Conservation (phyloP, 1,140 invertebrate species). For the Bombus vancouverensis region DNA sequence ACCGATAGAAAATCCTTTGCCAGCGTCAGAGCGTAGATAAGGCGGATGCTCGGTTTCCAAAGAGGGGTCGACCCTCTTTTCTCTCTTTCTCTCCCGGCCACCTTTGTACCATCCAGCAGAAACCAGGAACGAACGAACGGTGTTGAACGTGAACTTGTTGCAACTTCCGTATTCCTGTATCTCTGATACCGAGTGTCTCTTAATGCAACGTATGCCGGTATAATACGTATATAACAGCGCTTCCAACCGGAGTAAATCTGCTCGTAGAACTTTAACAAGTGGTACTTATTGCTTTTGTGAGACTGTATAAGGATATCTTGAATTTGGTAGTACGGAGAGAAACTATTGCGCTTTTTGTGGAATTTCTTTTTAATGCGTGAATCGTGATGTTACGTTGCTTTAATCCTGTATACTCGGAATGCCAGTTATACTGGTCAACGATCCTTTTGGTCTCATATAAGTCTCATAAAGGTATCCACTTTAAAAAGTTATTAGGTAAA, state of each 20-base stretch:
- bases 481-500: neutral
- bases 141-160: slow-evolving; percentile 54
- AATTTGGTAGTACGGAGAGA: neutral
- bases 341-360: neutral
- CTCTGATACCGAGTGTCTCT: slow-evolving; percentile 39
- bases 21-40: slow-evolving; percentile 31
- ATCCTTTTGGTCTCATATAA: neutral
- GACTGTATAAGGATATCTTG: neutral
- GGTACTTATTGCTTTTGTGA: neutral
- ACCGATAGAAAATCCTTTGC: slow-evolving; percentile 45
- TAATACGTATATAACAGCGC: slow-evolving; percentile 23
- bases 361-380: neutral
- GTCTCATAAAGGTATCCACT: neutral
- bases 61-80: neutral
- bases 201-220: neutral
- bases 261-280: slow-evolving; percentile 13
- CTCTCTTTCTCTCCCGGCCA: neutral
- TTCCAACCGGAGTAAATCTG: slow-evolving; percentile 3
- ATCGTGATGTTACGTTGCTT: neutral
- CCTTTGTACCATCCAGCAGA: slow-evolving; percentile 29
- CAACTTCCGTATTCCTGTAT: slow-evolving; percentile 57
- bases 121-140: slow-evolving; percentile 32
- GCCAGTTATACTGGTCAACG: neutral
- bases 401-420: neutral
- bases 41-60: slow-evolving; percentile 14